Conservation (phyloP, 2,888 invertebrate genomes). For the Ecliptopera silaceata region DNA sequence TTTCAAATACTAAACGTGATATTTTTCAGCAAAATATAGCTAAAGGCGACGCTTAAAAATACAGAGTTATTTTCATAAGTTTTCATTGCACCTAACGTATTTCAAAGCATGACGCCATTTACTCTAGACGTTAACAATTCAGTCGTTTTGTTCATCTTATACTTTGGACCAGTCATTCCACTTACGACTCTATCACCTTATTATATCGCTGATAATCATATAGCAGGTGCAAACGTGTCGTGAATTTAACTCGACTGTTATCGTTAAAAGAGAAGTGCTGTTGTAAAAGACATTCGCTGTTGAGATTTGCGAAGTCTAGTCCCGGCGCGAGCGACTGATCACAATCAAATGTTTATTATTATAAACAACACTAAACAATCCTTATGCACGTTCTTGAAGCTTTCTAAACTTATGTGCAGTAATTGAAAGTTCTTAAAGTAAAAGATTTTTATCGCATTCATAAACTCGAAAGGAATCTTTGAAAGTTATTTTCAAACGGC, state of each 20-base stretch:
- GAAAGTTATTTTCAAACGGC: slow-evolving; percentile 14
- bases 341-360: slow-evolving; percentile 32
- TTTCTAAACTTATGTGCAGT: neutral
- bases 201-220: slow-evolving; percentile 36
- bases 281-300: slow-evolving; percentile 45
- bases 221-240: slow-evolving; percentile 33
- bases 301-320: slow-evolving; percentile 42
- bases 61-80: slow-evolving; percentile 23
- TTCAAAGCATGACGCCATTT: slow-evolving; percentile 36
- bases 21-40: slow-evolving; percentile 9
- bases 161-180: slow-evolving; percentile 4
- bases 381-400: neutral
- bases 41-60: slow-evolving; percentile 19
- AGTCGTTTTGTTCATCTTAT: slow-evolving; percentile 31
- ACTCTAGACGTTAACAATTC: slow-evolving; percentile 35
- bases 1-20: slow-evolving; percentile 3
- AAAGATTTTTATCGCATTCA: slow-evolving; percentile 2
- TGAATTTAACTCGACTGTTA: slow-evolving; percentile 46
- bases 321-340: slow-evolving; percentile 26
- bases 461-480: slow-evolving; percentile 8
- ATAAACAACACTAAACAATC: slow-evolving; percentile 22
- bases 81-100: slow-evolving; percentile 28
- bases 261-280: slow-evolving; percentile 47
- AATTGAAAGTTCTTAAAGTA: neutral
- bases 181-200: slow-evolving; percentile 18